A percentile compares a stretch with the other conserved stretches of the same genome.
Conservation (phyloP, 2,888 invertebrate species). For the Yponomeuta malinellus region DNA sequence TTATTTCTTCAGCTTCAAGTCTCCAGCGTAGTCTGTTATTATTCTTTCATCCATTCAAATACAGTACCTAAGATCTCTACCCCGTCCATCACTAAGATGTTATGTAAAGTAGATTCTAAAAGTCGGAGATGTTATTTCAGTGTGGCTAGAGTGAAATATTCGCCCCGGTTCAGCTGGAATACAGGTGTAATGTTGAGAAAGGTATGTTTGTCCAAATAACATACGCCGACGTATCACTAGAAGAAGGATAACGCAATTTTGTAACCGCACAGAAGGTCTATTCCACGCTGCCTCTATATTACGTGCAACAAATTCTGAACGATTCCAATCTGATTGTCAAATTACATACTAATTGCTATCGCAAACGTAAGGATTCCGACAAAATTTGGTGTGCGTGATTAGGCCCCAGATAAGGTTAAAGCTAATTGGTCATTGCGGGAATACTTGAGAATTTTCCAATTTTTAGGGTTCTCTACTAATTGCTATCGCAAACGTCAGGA, state of each 20-base stretch:
- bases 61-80: background rate
- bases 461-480: no score
- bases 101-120: background rate
- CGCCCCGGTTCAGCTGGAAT: background rate
- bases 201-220: constrained; percentile 6
- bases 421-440: no score
- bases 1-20: background rate
- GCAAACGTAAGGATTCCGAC: no score
- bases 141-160: background rate
- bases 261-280: background rate
- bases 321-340: no score
- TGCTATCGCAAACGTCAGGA: no score
- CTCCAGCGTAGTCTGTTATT: background rate
- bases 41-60: background rate
- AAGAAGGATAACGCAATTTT: background rate
- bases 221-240: background rate
- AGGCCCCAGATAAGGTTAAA: no score
- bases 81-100: background rate
- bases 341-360: no score
- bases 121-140: constrained; percentile 8
- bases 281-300: no score
- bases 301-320: no score
- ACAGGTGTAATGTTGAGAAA: constrained; percentile 4
- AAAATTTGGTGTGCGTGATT: no score
- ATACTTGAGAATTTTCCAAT: no score